Conservation (phyloP, 2,113 vertebrate genomes). For the Bubalus kerabau region DNA sequence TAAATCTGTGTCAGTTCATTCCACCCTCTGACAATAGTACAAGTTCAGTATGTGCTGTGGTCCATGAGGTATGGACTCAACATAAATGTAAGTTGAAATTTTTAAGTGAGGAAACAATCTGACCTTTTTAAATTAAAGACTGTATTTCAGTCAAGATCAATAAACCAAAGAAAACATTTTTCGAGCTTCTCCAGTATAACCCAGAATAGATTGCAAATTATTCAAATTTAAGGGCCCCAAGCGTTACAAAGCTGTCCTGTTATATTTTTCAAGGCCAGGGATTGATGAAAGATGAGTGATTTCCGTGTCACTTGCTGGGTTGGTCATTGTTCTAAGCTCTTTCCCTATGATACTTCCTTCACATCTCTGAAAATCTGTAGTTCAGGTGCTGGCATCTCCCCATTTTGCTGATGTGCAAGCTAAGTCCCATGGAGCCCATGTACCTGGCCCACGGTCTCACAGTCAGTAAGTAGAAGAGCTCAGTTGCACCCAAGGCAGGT, state of each 20-base stretch:
- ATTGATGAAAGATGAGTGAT: background rate
- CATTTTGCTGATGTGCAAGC: background rate
- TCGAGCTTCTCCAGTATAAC: background rate
- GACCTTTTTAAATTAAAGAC: background rate
- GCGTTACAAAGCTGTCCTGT: background rate
- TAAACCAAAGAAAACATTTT: background rate
- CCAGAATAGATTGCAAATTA: background rate
- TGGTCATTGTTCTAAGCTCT: fast-evolving
- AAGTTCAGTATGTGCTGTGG: background rate
- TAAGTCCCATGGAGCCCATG: fast-evolving
- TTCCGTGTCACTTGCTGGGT: background rate
- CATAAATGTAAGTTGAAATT: background rate
- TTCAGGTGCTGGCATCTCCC: too few species aligned
- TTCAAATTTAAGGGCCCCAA: background rate
- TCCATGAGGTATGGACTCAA: background rate
- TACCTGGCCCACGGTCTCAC: background rate
- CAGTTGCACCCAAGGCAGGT: background rate
- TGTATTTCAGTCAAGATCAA: background rate
- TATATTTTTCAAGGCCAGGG: background rate
- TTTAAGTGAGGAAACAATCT: background rate
- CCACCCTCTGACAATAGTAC: fast-evolving
- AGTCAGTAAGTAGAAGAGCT: background rate
- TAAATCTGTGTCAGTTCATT: fast-evolving
- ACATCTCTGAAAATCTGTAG: fast-evolving
- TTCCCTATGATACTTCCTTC: fast-evolving